Base-by-base conservation (phyloP, 2,888 invertebrate species). In the Microplitis deprimator region DNA sequence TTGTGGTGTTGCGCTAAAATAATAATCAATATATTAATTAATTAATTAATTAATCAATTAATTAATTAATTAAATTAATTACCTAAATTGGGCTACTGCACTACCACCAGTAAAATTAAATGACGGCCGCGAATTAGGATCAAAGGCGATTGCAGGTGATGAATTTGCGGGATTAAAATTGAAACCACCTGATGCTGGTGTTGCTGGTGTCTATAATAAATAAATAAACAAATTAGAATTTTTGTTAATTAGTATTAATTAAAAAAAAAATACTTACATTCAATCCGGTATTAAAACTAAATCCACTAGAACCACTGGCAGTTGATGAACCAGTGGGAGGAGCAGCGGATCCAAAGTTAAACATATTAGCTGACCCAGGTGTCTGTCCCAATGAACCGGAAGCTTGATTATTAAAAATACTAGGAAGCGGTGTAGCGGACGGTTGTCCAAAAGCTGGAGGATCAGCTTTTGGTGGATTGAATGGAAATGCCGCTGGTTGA, bases 51-150 rank as follows among this genome's bases (percentile, higher is more conserved):
- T 10, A 69, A 13, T 16, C 0, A 10, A 74, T 75, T 4, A 29
- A n/a, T n/a, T n/a, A n/a, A n/a, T n/a, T n/a, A 29, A 64, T 60
- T 17, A 60, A 7, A 61, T 29, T 64, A 1, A 90, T 90, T 88
- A 92, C 92, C 89, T 90, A 84, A 91, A 92, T 73, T 86, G 79
- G 1, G 90, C 84, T 72, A 90, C 87, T 77, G 88, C 87, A 65
- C 82, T 85, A 68, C 91, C 91, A 69, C 90, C 90, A 5, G 91
- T 91, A 78, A 92, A 92, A 79, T 92, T 91, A 82, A 91, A 92
- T 6, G 89, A 86, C 60, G 91, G 92, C 81, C 88, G 88, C 50
- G 88, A 85, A 78, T 88, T 90, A 5, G 91, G 90, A 83, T 91
- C 90, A 78, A 91, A 91, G 69, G 89, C 80, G 20, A 84, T 77